Conservation (phyloP, 2,797 vertebrate genomes). For the Schizopygopsis malacanthus region DNA sequence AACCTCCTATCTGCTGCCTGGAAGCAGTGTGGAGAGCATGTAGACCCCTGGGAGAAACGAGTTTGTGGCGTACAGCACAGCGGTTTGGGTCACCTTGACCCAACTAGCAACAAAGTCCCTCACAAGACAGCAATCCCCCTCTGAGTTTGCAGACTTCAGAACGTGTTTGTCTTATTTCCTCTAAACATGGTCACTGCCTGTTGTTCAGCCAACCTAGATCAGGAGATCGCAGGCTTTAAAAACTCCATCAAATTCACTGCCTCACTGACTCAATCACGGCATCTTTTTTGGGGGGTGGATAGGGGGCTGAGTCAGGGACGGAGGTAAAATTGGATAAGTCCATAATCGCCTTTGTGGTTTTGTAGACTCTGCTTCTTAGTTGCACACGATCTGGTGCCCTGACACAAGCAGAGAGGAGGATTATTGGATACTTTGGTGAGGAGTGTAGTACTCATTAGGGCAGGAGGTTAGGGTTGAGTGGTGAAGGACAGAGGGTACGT, state of each 20-base stretch:
- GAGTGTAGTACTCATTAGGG: conserved; percentile 37
- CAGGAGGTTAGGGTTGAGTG: conserved; percentile 30
- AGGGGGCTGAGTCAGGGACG: conserved; percentile 52
- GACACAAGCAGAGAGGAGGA: conserved; percentile 52
- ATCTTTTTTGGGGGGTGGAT: conserved; percentile 27
- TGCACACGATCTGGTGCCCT: conserved; percentile 44
- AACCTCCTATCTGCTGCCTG: conserved; percentile 29
- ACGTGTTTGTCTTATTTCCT: conserved; percentile 45
- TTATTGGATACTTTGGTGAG: conserved; percentile 45
- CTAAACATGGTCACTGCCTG: conserved; percentile 34
- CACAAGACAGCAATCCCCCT: conserved; percentile 33
- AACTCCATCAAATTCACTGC: conserved; percentile 58
- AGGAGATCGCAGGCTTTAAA: conserved; percentile 41
- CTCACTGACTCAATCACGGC: conserved; percentile 54
- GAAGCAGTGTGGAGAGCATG: conserved; percentile 23
- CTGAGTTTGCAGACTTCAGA: conserved; percentile 42
- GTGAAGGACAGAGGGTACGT: conserved; percentile 4
- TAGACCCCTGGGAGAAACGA: conserved; percentile 18
- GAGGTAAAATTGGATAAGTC: conserved; percentile 61
- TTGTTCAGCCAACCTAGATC: conserved; percentile 44
- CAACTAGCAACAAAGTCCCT: conserved; percentile 39
- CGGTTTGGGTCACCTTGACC: conserved; percentile 58
- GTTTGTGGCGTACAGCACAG: conserved; percentile 33
- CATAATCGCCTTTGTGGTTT: conserved; percentile 60
- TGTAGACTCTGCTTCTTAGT: conserved; percentile 57